Base-by-base conservation (phyloP, 2,113 vertebrate species). In the Datnioides undecimradiatus region DNA sequence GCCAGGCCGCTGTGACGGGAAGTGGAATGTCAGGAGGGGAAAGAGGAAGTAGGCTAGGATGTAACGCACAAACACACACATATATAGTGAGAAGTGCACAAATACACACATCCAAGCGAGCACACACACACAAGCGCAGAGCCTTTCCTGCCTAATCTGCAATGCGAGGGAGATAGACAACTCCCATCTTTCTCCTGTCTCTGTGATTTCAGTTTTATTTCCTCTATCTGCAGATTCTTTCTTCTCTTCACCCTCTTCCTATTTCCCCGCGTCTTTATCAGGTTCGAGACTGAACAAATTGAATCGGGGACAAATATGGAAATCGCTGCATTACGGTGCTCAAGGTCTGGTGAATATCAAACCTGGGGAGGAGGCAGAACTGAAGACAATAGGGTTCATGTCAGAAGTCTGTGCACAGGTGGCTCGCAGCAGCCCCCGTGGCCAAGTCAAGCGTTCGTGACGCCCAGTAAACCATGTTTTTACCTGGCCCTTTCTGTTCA, bases 1-100 rank as follows among this genome's bases (percentile, higher is more conserved):
- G 27, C 88, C 94, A 95, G 94, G 91, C 93, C 60, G 73, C 90
- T 57, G 51, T 70, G 88, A 93, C 84, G 77, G 94, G 93, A 95
- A 95, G 92, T 90, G 83, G 81, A 87, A 84, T 88, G 89, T 89
- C 92, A 90, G 87, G 84, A 84, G 90, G 85, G 91, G 89, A 90
- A 93, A 95, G 85, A 88, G 92, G 91, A 93, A 92, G 88, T 80
- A 84, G 87, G 85, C 76, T 41, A 17, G 70, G 84, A 87, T 33
- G 76, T 80, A 68, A 54, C 25, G 1, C 25, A 27, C 80, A 90
- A 75, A 86, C 62, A 84, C 79, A 78, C 73, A 83, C 60, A 58
- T 33, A 75, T 33, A 75, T 2, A 57, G 17, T 34, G 34, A 72
- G 10, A 8, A 9, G 12, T 2, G 64, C 55, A 49, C 71, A 72